Base-by-base conservation (phyloP, 2,113 vertebrate species). In the Agelaius tricolor region DNA sequence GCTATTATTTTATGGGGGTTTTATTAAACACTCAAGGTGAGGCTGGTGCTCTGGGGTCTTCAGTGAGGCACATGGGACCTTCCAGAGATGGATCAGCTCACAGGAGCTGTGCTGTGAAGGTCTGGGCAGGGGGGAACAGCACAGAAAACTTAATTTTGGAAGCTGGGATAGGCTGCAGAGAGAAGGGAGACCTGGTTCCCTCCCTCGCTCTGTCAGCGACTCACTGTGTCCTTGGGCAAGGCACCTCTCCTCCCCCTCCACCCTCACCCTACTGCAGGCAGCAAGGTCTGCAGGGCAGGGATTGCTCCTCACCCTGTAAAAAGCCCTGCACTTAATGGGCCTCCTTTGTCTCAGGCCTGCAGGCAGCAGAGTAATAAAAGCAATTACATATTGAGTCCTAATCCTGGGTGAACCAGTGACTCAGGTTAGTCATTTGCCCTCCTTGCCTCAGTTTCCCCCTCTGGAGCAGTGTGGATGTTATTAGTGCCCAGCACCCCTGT, bases 361-460 rank as follows among this genome's bases (percentile, higher is more conserved):
- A 93, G 96, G 96, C 93, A 94, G 68, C 39, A 65, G 44, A 72
- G 85, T 71, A 96, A 96, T 95, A 95, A 93, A 92, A 92, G 77
- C 95, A 96, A 96, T 95, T 96, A 96, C 43, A 94, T 86, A 90
- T 90, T 90, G 92, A 96, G 92, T 61, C 69, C 80, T 96, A 96
- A 96, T 94, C 95, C 92, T 73, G 66, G 58, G 58, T 93, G 93
- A 96, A 95, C 86, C 80, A 92, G 83, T 44, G 86, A 84, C 90
- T 90, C 84, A 35, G 86, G 96, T 92, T 95, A 95, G 83, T 65
- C 69, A 89, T 89, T 93, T 84, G 78, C 41, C 69, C 73, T 95
- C 83, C 15, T 44, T 89, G 92, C 92, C 94, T 93, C 92, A 92
- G 96, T 89, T 96, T 95, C 83, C 92, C 88, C 69, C 79, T 81